Evolutionary conservation across 1,140 invertebrate species (phyloP), one percentile per base, ranked within the genome.

Genomic region (Caenorhabditis elegans): DNA sequence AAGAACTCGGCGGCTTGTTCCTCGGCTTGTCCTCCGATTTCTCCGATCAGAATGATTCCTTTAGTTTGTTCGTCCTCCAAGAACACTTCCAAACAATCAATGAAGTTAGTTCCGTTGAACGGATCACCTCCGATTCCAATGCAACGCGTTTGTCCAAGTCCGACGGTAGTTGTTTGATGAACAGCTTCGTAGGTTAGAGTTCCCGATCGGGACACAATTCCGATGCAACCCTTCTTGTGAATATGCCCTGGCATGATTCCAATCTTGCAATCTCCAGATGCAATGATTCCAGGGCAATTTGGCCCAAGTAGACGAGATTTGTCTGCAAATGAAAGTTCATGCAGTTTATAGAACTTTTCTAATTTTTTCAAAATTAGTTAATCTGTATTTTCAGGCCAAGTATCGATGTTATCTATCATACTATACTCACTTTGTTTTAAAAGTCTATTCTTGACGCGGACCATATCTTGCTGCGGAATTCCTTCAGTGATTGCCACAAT

Each of bases 401-500:
- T n/a, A n/a, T n/a, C n/a, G n/a, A n/a, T n/a, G n/a, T n/a, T n/a
- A n/a, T n/a, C n/a, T n/a, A n/a, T n/a, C n/a, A n/a, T n/a, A n/a
- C n/a, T 2, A 36, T 13, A 5, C 48, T 17, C 17, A 51, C 60
- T 75, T 91, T 99, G 97, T 82, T 93, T 92, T 0, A 95, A 87
- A 17, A 99, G 92, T 77, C 93, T 93, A 86, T 96, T 94, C 90
- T 98, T 98, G 15, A 99, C 96, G 88, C 93, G 93, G 13, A 99
- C 96, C 97, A 99, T 99, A 89, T 99, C 97, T 90, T 98, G 82
- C 47, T 89, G 88, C 15, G 88, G 88, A 79, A 89, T 89, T 88
- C 97, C 97, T 92, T 99, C 97, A n/a, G 97, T 99, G 86, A 99
- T 99, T 91, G 95, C 96, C 8, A 99, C 97, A 91, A 99, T 95